A percentile compares a stretch with the other conserved stretches of the same genome.
These are phyloP conservation scores for Salvelinus alpinus DNA, from an alignment of 2,113 vertebrate species.

Conservation along the genomic window DNA sequence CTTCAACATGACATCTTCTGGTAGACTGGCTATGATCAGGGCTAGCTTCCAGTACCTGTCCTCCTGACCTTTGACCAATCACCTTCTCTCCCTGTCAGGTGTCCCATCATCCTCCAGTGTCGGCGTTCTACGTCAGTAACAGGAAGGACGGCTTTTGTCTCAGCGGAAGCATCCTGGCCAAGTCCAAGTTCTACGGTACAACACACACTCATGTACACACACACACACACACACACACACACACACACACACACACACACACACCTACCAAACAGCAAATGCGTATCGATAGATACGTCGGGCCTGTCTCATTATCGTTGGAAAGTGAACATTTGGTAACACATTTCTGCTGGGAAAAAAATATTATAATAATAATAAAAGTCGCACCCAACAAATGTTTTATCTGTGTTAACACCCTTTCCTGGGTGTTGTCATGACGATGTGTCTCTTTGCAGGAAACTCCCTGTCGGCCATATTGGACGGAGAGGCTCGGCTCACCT, in stretches of 20 bases:
- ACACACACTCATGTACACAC: background rate
- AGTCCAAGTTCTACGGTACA: conserved; percentile 98
- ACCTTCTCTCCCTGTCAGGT: conserved; percentile 72
- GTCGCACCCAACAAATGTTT: too few relatives aligned
- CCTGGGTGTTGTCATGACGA: background rate
- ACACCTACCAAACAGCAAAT: background rate
- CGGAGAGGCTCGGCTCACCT: conserved; percentile 91
- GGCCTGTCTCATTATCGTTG: too few relatives aligned
- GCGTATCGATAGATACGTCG: background rate
- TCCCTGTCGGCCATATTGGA: conserved; percentile 95
- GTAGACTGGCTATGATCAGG: background rate
- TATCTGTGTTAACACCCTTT: too few relatives aligned
- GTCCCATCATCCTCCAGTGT: conserved; percentile 97
- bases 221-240: background rate
- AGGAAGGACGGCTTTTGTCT: conserved; percentile 98
- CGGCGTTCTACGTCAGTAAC: conserved; percentile 97
- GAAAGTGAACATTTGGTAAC: too few relatives aligned
- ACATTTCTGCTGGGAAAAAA: too few relatives aligned
- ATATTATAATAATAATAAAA: too few relatives aligned
- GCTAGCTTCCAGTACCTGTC: background rate
- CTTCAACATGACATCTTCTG: background rate
- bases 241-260: background rate
- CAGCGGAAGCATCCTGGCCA: conserved; percentile 96
- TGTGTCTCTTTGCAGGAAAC: conserved; percentile 80
- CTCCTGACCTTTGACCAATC: background rate